These are phyloP conservation scores for Entelurus aequoreus DNA, from an alignment of 2,113 vertebrate genomes.

Conservation along the genomic window DNA sequence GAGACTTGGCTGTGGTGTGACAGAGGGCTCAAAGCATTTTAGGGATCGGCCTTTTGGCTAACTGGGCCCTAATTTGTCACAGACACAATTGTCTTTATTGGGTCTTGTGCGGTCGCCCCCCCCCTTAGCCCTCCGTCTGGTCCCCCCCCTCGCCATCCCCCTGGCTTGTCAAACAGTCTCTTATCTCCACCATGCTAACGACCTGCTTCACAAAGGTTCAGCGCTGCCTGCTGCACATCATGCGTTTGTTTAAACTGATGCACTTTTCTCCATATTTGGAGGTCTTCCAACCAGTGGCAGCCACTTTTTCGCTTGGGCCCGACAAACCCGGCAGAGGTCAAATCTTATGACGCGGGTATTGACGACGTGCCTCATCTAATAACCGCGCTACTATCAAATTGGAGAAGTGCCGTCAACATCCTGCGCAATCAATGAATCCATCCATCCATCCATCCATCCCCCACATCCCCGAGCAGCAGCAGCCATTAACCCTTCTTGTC, in stretches of 20 bases:
- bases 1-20: conserved; percentile 39
- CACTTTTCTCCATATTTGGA: neutral
- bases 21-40: conserved; percentile 17
- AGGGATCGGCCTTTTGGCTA: conserved; percentile 26
- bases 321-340: conserved; percentile 7
- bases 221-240: neutral
- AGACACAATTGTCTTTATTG: conserved; percentile 30
- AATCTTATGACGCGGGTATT: conserved; percentile 55
- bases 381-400: conserved; percentile 63
- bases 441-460: conserved; percentile 18
- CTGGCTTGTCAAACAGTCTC: neutral
- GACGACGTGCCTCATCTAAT: conserved; percentile 58
- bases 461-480: conserved; percentile 48
- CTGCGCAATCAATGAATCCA: conserved; percentile 67
- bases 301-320: conserved; percentile 1
- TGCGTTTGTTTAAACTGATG: neutral
- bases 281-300: too few relatives aligned
- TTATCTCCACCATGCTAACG: neutral
- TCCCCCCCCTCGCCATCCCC: neutral
- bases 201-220: neutral
- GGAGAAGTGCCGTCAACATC: conserved; percentile 72
- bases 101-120: conserved; percentile 22
- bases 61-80: conserved; percentile 27
- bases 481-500: conserved; percentile 70
- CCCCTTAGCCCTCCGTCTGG: neutral